phyloP scores from a whole-genome alignment of 2,888 invertebrate species.

The Agapostemon virescens region DNA sequence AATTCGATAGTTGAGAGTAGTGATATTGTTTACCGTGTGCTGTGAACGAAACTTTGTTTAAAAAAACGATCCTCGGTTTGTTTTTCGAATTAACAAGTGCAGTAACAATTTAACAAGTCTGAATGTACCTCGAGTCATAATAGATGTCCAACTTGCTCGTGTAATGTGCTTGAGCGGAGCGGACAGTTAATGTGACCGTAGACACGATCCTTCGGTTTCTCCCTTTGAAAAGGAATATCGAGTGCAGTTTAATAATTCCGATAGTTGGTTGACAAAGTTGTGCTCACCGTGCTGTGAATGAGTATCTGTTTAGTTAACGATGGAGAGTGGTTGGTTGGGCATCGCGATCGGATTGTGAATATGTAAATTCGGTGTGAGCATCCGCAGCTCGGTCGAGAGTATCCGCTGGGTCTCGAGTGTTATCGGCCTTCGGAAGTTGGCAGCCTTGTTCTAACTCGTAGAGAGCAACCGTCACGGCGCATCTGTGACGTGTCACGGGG shows the following conservation, averaged over 20 bases:
- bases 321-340: background rate
- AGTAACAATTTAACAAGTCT: background rate
- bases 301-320: background rate
- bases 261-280: background rate
- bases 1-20: too few relatives aligned
- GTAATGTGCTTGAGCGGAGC: background rate
- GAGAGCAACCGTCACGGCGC: constrained; percentile 64
- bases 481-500: constrained; percentile 70
- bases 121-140: background rate
- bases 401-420: constrained; percentile 25
- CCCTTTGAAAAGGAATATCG: background rate
- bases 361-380: constrained; percentile 1
- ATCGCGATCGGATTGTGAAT: background rate
- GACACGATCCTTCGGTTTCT: background rate
- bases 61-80: too few relatives aligned
- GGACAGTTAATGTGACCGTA: background rate
- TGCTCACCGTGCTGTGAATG: background rate
- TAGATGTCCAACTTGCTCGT: background rate
- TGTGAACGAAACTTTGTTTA: too few relatives aligned
- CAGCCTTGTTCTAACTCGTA: constrained; percentile 53
- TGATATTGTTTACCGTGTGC: too few relatives aligned
- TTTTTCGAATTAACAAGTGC: background rate
- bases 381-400: constrained; percentile 1
- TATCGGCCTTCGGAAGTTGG: constrained; percentile 50
- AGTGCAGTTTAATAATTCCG: background rate